Evolutionary conservation across 2,888 invertebrate genomes (phyloP).

Genomic region (Pyrrhia umbra): DNA sequence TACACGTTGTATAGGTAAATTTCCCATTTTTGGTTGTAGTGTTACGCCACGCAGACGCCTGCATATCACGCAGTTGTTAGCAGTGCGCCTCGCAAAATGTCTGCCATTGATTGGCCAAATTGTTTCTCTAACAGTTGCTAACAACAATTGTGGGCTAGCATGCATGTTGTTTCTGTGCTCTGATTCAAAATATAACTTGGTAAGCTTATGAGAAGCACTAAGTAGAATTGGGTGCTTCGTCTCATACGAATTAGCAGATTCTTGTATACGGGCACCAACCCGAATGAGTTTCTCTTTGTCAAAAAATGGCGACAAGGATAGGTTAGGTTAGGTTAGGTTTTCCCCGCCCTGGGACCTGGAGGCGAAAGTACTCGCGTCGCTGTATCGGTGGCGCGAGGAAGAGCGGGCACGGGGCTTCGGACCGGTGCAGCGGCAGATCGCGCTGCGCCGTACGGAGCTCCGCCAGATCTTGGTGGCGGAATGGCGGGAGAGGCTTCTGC

Average conservation of each 20-base stretch:
- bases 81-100: constrained; percentile 19
- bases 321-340: no score
- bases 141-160: constrained; percentile 20
- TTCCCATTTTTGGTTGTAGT: constrained; percentile 26
- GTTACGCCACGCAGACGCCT: constrained; percentile 16
- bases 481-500: no score
- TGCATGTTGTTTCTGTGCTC: constrained; percentile 16
- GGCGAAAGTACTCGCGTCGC: no score
- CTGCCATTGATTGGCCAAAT: constrained; percentile 35
- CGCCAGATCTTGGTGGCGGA: no score
- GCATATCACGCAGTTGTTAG: constrained; percentile 24
- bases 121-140: constrained; percentile 15
- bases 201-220: constrained; percentile 18
- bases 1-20: constrained; percentile 21
- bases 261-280: constrained; percentile 42
- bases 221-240: constrained; percentile 43
- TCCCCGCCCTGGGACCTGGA: no score
- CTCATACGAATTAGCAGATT: constrained; percentile 12
- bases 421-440: no score
- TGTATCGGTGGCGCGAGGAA: no score
- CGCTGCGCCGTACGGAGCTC: no score
- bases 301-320: constrained; percentile 48
- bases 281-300: constrained; percentile 41
- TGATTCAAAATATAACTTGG: constrained; percentile 18
- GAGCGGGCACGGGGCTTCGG: no score